Percentiles rank a stretch among this genome's conserved stretches.
Evolutionary conservation across 2,113 vertebrate species (phyloP).

Genomic region (Stegostoma tigrinum): DNA sequence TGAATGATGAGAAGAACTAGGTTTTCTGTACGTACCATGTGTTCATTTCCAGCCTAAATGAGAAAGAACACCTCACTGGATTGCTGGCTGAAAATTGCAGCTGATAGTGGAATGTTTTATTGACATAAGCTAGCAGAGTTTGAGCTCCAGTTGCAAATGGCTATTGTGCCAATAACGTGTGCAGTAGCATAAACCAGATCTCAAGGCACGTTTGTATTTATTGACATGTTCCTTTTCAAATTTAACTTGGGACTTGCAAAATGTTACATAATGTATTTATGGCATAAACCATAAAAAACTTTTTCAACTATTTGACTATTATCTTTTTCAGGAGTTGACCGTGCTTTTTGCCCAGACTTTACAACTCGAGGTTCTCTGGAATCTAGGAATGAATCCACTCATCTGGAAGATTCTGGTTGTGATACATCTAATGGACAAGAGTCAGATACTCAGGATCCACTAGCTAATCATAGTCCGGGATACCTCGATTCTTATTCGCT

Average conservation of each 20-base stretch:
- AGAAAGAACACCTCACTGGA: background rate
- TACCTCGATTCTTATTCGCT: conserved; percentile 37
- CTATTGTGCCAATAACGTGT: background rate
- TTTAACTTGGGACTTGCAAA: background rate
- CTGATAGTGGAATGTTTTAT: background rate
- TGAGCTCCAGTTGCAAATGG: background rate
- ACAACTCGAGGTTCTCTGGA: conserved; percentile 46
- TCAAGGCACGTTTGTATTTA: background rate
- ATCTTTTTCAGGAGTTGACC: conserved; percentile 42
- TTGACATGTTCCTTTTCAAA: background rate
- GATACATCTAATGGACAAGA: conserved; percentile 52
- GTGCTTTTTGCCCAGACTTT: background rate
- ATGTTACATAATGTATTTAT: background rate
- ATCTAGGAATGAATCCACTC: conserved; percentile 40
- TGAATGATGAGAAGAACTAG: background rate
- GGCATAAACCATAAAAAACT: background rate
- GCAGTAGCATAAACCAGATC: too few species aligned
- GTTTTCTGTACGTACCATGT: background rate
- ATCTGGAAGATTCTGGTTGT: conserved; percentile 61
- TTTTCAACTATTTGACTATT: background rate
- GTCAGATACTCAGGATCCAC: conserved; percentile 50
- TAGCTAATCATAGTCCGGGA: conserved; percentile 40
- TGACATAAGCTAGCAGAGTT: background rate
- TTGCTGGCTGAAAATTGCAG: background rate
- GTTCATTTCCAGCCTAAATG: background rate